These are phyloP conservation scores for Trypoxylus dichotomus DNA, from an alignment of 1,140 invertebrate species.

Conservation along the genomic window DNA sequence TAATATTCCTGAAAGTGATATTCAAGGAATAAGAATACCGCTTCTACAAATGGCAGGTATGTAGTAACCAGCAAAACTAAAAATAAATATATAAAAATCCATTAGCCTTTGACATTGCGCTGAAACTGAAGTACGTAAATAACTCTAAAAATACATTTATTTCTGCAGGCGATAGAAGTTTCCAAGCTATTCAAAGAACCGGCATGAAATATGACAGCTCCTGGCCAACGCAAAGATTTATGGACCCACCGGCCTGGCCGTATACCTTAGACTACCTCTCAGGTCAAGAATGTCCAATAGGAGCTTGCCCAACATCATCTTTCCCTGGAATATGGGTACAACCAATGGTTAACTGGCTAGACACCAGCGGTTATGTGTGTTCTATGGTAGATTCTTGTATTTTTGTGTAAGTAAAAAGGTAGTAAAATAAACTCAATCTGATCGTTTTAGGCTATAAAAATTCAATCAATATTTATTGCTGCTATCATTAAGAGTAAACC, in stretches of 20 bases:
- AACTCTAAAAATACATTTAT: not conserved
- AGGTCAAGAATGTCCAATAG: conserved; percentile 66
- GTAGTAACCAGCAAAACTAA: not conserved
- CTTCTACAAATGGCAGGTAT: conserved; percentile 67
- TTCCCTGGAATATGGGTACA: conserved; percentile 65
- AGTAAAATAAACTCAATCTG: not conserved
- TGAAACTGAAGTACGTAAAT: not conserved
- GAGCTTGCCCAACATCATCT: conserved; percentile 64
- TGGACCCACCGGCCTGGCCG: conserved; percentile 66
- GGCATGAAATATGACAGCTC: conserved; percentile 65
- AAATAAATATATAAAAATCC: too few species aligned
- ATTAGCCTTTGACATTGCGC: too few species aligned
- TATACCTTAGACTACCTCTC: conserved; percentile 69
- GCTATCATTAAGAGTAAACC: too few species aligned
- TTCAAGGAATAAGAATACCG: conserved; percentile 67
- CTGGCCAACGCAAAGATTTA: conserved; percentile 61
- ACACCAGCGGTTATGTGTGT: conserved; percentile 56
- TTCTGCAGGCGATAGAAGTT: conserved; percentile 54
- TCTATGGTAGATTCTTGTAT: conserved; percentile 65
- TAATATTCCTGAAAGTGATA: conserved; percentile 56
- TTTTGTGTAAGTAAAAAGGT: not conserved
- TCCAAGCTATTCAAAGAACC: conserved; percentile 55
- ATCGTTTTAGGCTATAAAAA: too few species aligned
- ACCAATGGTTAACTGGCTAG: conserved; percentile 66
- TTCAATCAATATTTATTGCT: too few species aligned